These are phyloP conservation scores for Poecilia picta DNA, from an alignment of 2,797 vertebrate species.

Conservation along the genomic window DNA sequence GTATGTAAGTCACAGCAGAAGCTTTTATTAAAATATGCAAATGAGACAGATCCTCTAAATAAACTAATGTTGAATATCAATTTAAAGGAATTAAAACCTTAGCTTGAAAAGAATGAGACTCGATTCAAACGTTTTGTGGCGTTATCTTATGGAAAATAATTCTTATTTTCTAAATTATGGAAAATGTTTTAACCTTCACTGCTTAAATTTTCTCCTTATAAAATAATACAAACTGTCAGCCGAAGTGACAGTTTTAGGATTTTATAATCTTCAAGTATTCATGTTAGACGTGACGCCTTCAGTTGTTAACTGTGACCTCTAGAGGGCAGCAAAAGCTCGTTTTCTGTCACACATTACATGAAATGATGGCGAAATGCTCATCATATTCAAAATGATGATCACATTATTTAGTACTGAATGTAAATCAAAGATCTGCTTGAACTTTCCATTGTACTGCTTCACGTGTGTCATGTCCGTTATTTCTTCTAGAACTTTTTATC, in stretches of 20 bases:
- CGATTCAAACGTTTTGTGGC: not conserved
- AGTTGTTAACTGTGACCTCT: not conserved
- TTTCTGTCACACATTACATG: not conserved
- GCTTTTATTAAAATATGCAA: not conserved
- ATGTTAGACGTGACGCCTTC: not conserved
- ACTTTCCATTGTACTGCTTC: not conserved
- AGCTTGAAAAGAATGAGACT: not conserved
- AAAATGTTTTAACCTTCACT: not conserved
- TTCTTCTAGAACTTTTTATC: not conserved
- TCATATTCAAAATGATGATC: not conserved
- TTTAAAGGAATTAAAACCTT: not conserved
- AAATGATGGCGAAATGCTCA: too few relatives aligned
- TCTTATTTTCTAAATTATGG: too few relatives aligned
- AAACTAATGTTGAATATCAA: not conserved
- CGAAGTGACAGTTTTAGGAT: not conserved
- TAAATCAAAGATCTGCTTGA: not conserved
- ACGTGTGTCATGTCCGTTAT: not conserved
- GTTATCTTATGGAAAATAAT: too few relatives aligned
- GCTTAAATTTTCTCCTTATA: not conserved
- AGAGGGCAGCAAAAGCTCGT: not conserved
- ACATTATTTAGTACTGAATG: not conserved
- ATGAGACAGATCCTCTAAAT: not conserved
- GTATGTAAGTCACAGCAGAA: conserved; percentile 71
- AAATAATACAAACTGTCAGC: not conserved
- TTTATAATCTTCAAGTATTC: too few relatives aligned